Evolutionary conservation across 2,797 vertebrate species (phyloP).

Genomic region (Pseudomugil tenellus): DNA sequence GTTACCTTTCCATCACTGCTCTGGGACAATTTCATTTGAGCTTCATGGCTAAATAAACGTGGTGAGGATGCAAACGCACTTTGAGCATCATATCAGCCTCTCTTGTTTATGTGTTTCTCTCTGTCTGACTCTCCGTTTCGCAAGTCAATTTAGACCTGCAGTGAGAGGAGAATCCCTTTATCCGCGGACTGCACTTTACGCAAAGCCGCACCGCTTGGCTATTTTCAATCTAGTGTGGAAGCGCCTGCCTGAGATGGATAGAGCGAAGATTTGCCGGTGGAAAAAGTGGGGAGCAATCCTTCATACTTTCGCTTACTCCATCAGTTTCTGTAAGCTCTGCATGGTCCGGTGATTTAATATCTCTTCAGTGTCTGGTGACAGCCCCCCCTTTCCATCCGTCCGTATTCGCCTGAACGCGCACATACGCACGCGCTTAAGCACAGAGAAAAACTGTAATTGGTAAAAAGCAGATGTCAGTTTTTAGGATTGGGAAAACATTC

Average conservation of each 20-base stretch:
- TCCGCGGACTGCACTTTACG: conserved; percentile 42
- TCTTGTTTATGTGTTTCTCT: background rate
- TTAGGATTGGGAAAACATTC: background rate
- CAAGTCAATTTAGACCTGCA: conserved; percentile 45
- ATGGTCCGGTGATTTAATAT: conserved; percentile 58
- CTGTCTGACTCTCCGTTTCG: conserved; percentile 11
- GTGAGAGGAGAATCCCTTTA: conserved; percentile 59
- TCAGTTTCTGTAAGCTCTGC: conserved; percentile 51
- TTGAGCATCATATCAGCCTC: conserved; percentile 23
- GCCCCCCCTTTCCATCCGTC: background rate
- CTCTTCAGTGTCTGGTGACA: conserved; percentile 30
- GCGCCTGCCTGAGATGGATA: conserved; percentile 63
- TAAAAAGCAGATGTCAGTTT: background rate
- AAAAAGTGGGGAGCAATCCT: conserved; percentile 63
- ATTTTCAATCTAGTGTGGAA: conserved; percentile 47
- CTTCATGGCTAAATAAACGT: conserved; percentile 4
- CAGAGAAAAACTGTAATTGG: conserved; percentile 11
- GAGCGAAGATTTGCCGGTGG: conserved; percentile 66
- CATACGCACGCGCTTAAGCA: background rate
- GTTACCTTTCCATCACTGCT: conserved; percentile 48
- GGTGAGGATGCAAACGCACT: conserved; percentile 29
- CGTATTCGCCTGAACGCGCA: conserved; percentile 9
- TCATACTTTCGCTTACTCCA: conserved; percentile 65
- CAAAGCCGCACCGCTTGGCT: conserved; percentile 27
- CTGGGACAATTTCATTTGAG: conserved; percentile 19